A percentile compares a stretch with the other conserved stretches of the same genome.
Conservation (phyloP, 2,888 invertebrate species). For the Rutpela maculata region DNA sequence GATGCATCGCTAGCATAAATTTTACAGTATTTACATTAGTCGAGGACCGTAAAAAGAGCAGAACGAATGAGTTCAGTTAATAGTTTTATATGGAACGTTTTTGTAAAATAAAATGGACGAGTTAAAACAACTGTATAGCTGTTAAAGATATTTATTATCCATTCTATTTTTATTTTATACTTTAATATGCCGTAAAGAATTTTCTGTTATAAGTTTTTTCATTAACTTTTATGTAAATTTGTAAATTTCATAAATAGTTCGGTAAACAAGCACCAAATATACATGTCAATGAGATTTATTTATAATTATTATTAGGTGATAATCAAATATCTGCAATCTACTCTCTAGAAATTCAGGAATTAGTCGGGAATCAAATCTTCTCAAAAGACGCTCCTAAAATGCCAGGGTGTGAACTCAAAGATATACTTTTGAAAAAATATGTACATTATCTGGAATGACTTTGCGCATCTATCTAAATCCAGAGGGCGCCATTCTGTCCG, state of each 20-base stretch:
- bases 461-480: no score
- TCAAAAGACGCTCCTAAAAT: no score
- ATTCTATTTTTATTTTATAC: neutral
- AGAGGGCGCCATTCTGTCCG: no score
- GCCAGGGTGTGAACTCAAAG: no score
- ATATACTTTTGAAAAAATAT: no score
- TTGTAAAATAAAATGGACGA: neutral
- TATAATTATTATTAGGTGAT: no score
- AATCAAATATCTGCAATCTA: no score
- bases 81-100: conserved; percentile 31
- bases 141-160: conserved; percentile 13
- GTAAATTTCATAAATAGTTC: neutral
- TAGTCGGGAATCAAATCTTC: no score
- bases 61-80: conserved; percentile 16
- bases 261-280: neutral
- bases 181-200: neutral
- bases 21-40: conserved; percentile 29
- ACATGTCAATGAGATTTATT: neutral
- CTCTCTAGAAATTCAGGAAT: no score
- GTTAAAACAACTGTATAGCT: neutral
- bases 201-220: neutral
- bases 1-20: conserved; percentile 30
- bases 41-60: conserved; percentile 19
- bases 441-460: no score
- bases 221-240: neutral